Evolutionary conservation across 2,113 vertebrate genomes (phyloP), one percentile per base, ranked within the genome.

Genomic region (Thalassarche chlororhynchos): DNA sequence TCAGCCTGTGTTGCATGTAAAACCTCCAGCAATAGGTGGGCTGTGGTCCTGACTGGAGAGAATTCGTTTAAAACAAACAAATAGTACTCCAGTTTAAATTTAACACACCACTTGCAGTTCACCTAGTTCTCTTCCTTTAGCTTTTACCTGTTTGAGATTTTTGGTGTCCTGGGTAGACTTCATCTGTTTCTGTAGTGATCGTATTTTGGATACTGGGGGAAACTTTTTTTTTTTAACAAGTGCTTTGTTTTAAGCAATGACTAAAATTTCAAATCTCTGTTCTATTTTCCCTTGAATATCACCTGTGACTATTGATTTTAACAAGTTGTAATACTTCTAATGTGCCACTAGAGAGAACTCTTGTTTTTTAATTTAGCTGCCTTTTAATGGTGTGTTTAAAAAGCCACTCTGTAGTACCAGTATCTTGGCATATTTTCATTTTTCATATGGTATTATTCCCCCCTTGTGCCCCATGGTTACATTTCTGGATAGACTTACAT

Each of bases 281-380:
- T 83, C 17, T 38, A 1, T 74, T 74, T 78, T 78, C 55, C 17
- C 10, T 58, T 78, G 20, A 10, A 1, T 34, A 21, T 87, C 24
- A 17, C 47, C 25, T 60, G 25, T 68, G 49, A 38, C 36, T 76
- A 9, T 68, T 64, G 40, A 40, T 78, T 90, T 92, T 76, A 70
- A 72, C 19, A 46, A 62, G 54, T 62, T 97, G 94, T 88, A 93
- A 8, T 96, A 64, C 88, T 89, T 28, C 34, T 36, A 10, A 31
- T 52, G 12, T 87, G 42, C 95, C 97, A 66, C 94, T 95, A 95
- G 97, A 95, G 97, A 31, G 96, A 91, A 38, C 93, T 87, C 89
- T 77, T 77, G 94, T 0, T 49, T 87, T 61, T 90, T 28, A 60
- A 20, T 91, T 62, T 70, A 62, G 26, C 19, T 26, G 26, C 40